Base-by-base conservation (phyloP, 2,797 vertebrate species). In the Mycteria americana region DNA sequence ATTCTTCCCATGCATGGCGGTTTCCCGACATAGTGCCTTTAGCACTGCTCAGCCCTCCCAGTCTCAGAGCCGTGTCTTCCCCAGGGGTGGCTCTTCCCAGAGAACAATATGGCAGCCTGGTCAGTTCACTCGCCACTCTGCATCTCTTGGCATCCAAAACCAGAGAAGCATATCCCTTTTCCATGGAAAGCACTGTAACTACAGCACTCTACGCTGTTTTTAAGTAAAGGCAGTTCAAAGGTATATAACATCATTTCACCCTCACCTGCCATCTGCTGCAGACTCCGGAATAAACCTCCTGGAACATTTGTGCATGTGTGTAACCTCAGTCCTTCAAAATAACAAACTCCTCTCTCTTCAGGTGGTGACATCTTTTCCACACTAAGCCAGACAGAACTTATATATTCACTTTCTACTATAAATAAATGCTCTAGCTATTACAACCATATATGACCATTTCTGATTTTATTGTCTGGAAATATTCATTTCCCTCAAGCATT, bases 381-480 rank as follows among this genome's bases (percentile, higher is more conserved):
- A 27, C 33, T 39, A 80, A 62, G 50, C 48, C 74, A 89, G 50
- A 39, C 43, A 70, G 48, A 90, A 43, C 63, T 45, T 39, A 69
- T 35, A 46, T 21, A 85, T 74, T 74, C 65, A 43, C 46, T 70
- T 88, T 43, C 65, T 51, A 18, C n/a, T 46, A 60, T 33, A 69
- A 81, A 87, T 64, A 81, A 81, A 63, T 24, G 19, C 37, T 81
- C 25, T 41, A 64, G 69, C 51, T 90, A 60, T 72, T 85, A 54
- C 45, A 60, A 53, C 50, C 18, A 14, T 30, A 37, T 45, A 64
- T 60, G 69, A 69, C 35, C 30, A 37, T 77, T 77, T 76, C 50
- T 60, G 54, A 88, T 88, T 88, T 92, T 85, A 90, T 64, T 85
- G 60, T 64, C 78, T 92, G 75, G 65, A 94, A 92, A 88, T 43